A percentile compares a stretch with the other conserved stretches of the same genome.
phyloP scores from a whole-genome alignment of 2,113 vertebrate genomes.

The Podarcis muralis region DNA sequence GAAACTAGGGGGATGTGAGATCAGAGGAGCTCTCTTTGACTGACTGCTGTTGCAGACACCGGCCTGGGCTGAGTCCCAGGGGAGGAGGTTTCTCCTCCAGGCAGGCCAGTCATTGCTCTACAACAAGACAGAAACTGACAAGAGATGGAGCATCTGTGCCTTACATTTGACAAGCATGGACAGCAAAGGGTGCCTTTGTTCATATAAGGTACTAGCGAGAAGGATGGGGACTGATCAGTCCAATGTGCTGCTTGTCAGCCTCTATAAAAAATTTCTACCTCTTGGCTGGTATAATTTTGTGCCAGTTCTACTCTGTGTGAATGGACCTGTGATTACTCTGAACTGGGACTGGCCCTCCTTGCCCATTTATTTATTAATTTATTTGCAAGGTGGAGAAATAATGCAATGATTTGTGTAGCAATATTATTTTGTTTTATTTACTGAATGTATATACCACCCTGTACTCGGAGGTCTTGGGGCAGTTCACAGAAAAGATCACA shows the following conservation, averaged over 20 bases:
- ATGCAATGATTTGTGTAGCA: background rate
- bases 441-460: no score
- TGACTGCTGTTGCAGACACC: background rate
- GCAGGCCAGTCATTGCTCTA: background rate
- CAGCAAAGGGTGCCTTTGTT: background rate
- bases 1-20: background rate
- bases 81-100: conserved; percentile 1
- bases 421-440: background rate
- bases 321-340: background rate
- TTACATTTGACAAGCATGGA: conserved; percentile 11
- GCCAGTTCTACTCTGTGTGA: background rate
- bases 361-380: background rate
- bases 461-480: no score
- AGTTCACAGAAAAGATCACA: no score
- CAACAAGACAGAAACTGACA: conserved; percentile 15
- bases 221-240: conserved; percentile 6
- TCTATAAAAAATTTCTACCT: background rate
- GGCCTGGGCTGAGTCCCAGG: background rate
- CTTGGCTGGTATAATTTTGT: background rate
- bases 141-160: conserved; percentile 2
- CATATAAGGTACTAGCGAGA: background rate
- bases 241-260: conserved; percentile 20
- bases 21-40: background rate
- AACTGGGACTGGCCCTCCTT: background rate
- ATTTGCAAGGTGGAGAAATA: background rate